Conservation (phyloP, 2,888 invertebrate species). For the Drosophila phalerata region DNA sequence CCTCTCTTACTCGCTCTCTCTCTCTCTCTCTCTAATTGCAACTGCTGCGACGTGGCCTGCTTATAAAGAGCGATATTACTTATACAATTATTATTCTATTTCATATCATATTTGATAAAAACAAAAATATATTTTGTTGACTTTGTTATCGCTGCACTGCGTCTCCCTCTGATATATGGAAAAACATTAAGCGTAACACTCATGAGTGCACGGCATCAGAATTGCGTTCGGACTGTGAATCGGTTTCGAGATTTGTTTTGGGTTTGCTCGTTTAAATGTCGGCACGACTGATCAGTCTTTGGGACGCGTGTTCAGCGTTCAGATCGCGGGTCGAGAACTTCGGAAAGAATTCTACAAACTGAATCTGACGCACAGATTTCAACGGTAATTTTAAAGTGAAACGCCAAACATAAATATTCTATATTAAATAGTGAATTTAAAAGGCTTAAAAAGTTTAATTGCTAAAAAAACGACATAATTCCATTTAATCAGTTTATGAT, state of each 20-base stretch:
- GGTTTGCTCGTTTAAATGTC: slow-evolving; percentile 31
- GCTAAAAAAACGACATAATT: not conserved
- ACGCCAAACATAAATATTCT: slow-evolving; percentile 1
- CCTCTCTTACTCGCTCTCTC: not conserved
- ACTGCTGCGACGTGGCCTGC: slow-evolving; percentile 26
- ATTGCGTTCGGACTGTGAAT: slow-evolving; percentile 35
- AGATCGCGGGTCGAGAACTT: slow-evolving; percentile 54
- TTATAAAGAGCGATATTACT: slow-evolving; percentile 30
- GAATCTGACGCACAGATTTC: not conserved
- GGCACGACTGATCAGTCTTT: slow-evolving; percentile 63
- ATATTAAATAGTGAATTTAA: slow-evolving; percentile 3
- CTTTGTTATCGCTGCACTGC: slow-evolving; percentile 8
- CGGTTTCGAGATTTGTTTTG: slow-evolving; percentile 23
- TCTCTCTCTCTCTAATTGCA: not conserved
- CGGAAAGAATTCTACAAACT: slow-evolving; percentile 9
- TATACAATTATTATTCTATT: not conserved
- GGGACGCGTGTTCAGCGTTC: slow-evolving; percentile 56
- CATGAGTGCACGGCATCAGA: slow-evolving; percentile 9
- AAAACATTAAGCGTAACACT: not conserved
- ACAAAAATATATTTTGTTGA: slow-evolving; percentile 29
- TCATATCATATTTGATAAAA: slow-evolving; percentile 42
- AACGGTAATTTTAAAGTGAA: slow-evolving; percentile 31
- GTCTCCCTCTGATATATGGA: not conserved
- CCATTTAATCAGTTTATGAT: slow-evolving; percentile 19
- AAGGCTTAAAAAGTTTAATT: not conserved